These are phyloP conservation scores for Thunnus albacares DNA, from an alignment of 2,797 vertebrate genomes.

Conservation along the genomic window DNA sequence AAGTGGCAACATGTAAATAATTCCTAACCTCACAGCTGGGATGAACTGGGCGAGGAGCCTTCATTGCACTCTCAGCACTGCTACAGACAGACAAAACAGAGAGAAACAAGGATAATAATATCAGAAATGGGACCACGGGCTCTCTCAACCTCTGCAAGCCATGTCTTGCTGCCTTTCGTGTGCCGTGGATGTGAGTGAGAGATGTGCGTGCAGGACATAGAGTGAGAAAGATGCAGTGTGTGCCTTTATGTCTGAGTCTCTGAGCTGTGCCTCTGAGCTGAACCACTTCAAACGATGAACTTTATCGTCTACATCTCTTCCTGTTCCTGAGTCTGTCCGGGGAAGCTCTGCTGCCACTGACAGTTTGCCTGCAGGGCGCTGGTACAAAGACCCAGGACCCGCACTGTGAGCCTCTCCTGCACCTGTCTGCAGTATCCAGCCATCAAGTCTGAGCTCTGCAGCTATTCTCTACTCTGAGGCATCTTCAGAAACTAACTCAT, in stretches of 20 bases:
- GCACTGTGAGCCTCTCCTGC: conserved; percentile 41
- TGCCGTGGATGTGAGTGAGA: conserved; percentile 44
- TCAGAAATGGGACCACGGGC: conserved; percentile 28
- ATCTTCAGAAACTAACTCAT: conserved; percentile 34
- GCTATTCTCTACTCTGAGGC: conserved; percentile 25
- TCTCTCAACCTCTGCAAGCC: conserved; percentile 33
- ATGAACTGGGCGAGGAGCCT: conserved; percentile 24
- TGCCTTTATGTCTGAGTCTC: conserved; percentile 61
- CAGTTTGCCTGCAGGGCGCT: conserved; percentile 60
- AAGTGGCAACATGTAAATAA: conserved; percentile 45
- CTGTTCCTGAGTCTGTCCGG: conserved; percentile 62
- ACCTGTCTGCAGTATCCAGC: conserved; percentile 58
- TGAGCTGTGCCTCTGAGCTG: conserved; percentile 65
- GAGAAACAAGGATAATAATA: conserved; percentile 32
- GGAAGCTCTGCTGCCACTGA: conserved; percentile 57
- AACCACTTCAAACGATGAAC: conserved; percentile 76
- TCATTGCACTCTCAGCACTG: conserved; percentile 31
- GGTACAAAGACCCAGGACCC: conserved; percentile 49
- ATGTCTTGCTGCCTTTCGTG: conserved; percentile 36
- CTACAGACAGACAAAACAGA: conserved; percentile 31
- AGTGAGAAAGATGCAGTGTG: conserved; percentile 49
- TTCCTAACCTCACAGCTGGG: conserved; percentile 26
- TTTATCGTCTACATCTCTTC: conserved; percentile 79
- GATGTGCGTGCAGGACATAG: conserved; percentile 60
- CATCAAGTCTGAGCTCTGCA: conserved; percentile 33